Conservation (phyloP, 2,888 invertebrate species). For the Heliconius hortense region DNA sequence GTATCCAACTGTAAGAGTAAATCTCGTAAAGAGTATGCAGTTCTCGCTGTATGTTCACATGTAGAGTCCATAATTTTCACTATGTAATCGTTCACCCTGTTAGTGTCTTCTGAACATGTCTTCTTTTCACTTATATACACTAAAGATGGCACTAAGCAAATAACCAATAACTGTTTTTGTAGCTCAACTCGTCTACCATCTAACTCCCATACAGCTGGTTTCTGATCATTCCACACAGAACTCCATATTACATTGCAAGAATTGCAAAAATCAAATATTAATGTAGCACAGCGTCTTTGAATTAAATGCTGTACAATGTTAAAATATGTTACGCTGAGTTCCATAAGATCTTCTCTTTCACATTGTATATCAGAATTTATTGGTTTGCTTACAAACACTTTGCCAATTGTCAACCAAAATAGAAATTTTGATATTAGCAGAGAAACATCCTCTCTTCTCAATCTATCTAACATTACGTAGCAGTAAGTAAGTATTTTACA, state of each 20-base stretch:
- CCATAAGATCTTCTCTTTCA: slow-evolving; percentile 61
- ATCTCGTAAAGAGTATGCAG: slow-evolving; percentile 83
- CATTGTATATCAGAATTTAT: slow-evolving; percentile 58
- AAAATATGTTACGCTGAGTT: slow-evolving; percentile 60
- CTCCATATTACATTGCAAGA: slow-evolving; percentile 62
- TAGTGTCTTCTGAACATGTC: slow-evolving; percentile 59
- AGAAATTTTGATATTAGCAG: slow-evolving; percentile 75
- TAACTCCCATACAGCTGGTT: slow-evolving; percentile 48
- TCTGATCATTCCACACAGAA: slow-evolving; percentile 54
- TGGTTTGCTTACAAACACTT: slow-evolving; percentile 62
- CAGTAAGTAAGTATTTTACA: slow-evolving; percentile 64
- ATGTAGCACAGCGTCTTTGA: slow-evolving; percentile 55
- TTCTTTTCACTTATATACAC: slow-evolving; percentile 57
- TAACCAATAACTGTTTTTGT: slow-evolving; percentile 83
- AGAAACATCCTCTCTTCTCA: slow-evolving; percentile 71
- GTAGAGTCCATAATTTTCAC: slow-evolving; percentile 83
- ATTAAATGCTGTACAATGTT: slow-evolving; percentile 60
- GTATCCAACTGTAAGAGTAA: slow-evolving; percentile 70
- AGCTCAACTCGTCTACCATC: slow-evolving; percentile 62
- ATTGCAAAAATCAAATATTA: slow-evolving; percentile 64
- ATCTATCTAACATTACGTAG: slow-evolving; percentile 62
- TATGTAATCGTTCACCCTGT: slow-evolving; percentile 82
- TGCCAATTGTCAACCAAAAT: slow-evolving; percentile 68
- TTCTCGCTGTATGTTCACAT: slow-evolving; percentile 84
- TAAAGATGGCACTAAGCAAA: slow-evolving; percentile 84